Evolutionary conservation across 2,797 vertebrate genomes (phyloP), one percentile per base, ranked within the genome.

Genomic region (Tenualosa thibaudeaui): DNA sequence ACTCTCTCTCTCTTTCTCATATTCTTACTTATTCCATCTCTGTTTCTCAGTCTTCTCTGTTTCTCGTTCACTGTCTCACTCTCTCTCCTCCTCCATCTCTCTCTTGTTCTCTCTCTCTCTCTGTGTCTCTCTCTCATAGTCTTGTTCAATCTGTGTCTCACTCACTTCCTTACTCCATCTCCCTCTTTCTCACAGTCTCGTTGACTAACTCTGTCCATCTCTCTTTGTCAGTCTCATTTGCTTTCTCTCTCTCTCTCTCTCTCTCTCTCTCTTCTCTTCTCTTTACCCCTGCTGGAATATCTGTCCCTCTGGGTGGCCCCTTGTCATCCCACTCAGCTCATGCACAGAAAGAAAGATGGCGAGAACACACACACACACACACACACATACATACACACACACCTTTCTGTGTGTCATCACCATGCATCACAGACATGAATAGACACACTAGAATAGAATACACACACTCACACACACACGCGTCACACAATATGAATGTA

Each of bases 21-120:
- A 54, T 8, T 22, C 8, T 26, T 1, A 10, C 26, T 83, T 1
- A 46, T 3, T 10, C 50, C 10, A 12, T 46, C 1, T 15, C 56
- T 82, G 53, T 87, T 12, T 82, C 83, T 60, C 58, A 60, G 58
- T 43, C 68, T 43, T 37, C 13, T 37, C 50, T 50, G 50, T 46
- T 6, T 46, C 43, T 46, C 43, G 2, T 46, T 46, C 9, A 31
- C 17, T 19, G 1, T 75, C 15, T 17, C 31, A 15, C 68, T 17
- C 31, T 5, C 3, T 13, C 62, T 37, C n/a, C 19, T 22, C 9
- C 24, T 31, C 24, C 5, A 12, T 31, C 62, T 31, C 12, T 13
- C 24, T 13, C 24, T 65, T n/a, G 24, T n/a, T 68, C 62, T 37
- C 62, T 13, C 10, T 15, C 62, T 31, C 12, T 31, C n/a, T 62